These are phyloP conservation scores for Nyctereutes procyonoides DNA, from an alignment of 2,113 vertebrate genomes.

Conservation along the genomic window DNA sequence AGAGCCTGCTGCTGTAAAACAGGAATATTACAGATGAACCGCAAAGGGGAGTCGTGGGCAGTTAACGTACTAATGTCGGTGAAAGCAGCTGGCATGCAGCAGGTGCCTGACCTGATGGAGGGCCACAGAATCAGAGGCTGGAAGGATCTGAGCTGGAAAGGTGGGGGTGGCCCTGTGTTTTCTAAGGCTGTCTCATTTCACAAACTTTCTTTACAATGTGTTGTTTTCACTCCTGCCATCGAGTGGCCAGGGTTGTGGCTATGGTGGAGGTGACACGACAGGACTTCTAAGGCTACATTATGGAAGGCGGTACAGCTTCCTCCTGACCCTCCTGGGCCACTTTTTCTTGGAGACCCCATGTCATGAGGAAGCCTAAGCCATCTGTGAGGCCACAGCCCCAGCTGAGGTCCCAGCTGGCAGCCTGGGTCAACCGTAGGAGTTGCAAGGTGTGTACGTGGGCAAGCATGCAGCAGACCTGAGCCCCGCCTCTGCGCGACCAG, in stretches of 20 bases:
- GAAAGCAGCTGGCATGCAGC: fast-evolving
- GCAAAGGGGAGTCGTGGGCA: background rate
- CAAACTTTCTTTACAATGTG: too few species aligned
- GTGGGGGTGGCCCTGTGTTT: fast-evolving
- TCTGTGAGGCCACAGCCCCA: fast-evolving
- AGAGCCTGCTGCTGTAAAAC: background rate
- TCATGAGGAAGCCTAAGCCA: background rate
- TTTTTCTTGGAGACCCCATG: background rate
- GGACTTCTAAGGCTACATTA: background rate
- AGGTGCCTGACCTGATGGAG: too few species aligned
- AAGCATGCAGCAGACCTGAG: background rate
- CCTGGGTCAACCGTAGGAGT: background rate
- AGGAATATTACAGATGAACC: background rate
- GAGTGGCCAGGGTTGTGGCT: background rate
- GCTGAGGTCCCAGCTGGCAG: background rate
- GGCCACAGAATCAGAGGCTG: background rate
- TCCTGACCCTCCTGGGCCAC: background rate
- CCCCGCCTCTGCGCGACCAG: fast-evolving
- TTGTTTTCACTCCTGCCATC: background rate
- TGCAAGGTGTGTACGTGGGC: background rate
- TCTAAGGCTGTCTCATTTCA: background rate
- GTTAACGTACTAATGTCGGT: background rate
- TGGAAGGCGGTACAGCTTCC: background rate
- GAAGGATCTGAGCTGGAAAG: background rate
- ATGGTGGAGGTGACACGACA: background rate